Percentiles rank a stretch among this genome's conserved stretches.
Conservation (phyloP, 2,888 invertebrate genomes). For the Caenorhabditis sp. region DNA sequence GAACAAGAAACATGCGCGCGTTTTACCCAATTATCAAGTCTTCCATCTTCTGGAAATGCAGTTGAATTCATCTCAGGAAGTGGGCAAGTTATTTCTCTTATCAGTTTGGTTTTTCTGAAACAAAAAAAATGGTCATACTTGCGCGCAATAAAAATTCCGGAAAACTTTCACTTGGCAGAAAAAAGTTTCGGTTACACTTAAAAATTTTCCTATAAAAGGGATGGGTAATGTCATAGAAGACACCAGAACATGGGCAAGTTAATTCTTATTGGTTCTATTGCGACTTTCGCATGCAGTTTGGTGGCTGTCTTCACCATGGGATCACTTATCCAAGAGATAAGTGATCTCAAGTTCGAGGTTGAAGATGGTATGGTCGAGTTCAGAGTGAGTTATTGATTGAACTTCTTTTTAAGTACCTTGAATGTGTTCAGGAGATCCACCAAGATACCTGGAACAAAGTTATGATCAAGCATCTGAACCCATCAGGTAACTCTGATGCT, state of each 20-base stretch:
- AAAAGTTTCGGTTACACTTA: neutral
- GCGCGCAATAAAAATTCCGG: constrained; percentile 2
- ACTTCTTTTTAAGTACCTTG: neutral
- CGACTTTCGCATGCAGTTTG: constrained; percentile 34
- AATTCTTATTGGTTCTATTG: constrained; percentile 42
- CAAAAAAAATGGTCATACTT: neutral
- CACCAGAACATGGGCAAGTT: constrained; percentile 36
- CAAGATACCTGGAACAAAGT: constrained; percentile 50
- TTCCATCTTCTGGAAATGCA: constrained; percentile 22
- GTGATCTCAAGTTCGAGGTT: constrained; percentile 45
- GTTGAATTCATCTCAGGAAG: constrained; percentile 53
- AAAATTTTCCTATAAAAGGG: constrained; percentile 5
- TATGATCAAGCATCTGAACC: constrained; percentile 43
- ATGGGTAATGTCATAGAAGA: neutral
- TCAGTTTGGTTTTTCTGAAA: neutral
- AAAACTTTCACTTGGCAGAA: constrained; percentile 4
- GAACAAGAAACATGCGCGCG: constrained; percentile 58
- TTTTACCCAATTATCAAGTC: constrained; percentile 46
- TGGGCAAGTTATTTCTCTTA: constrained; percentile 39
- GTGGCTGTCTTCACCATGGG: constrained; percentile 41
- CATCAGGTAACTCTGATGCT: constrained; percentile 39
- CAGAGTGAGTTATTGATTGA: constrained; percentile 31
- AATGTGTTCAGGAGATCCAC: constrained; percentile 37
- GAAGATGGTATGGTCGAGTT: constrained; percentile 51
- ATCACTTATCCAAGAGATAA: constrained; percentile 44